phyloP scores from a whole-genome alignment of 1,140 invertebrate genomes.

The Plodia interpunctella region DNA sequence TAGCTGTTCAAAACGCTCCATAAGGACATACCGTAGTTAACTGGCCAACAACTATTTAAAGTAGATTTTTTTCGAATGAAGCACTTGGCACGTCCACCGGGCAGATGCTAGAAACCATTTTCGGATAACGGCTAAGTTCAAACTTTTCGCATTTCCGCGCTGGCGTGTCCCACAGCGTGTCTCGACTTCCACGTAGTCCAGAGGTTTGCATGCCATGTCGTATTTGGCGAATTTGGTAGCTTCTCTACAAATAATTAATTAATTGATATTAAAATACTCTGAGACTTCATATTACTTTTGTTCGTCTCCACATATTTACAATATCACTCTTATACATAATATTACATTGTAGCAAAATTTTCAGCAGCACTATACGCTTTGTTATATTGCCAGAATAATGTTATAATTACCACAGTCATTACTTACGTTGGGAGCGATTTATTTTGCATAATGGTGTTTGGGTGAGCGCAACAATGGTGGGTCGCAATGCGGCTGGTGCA shows the following conservation, averaged over 20 bases:
- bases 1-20: too few relatives aligned
- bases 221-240: constrained; percentile 35
- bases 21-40: constrained; percentile 8
- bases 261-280: too few relatives aligned
- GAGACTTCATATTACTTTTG: too few relatives aligned
- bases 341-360: constrained; percentile 1
- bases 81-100: constrained; percentile 35
- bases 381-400: constrained; percentile 25
- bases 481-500: constrained; percentile 36
- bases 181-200: constrained; percentile 22
- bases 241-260: too few relatives aligned
- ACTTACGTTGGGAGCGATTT: constrained; percentile 50
- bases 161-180: constrained; percentile 22
- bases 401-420: constrained; percentile 50
- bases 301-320: too few relatives aligned
- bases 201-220: constrained; percentile 17
- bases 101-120: constrained; percentile 39
- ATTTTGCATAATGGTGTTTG: constrained; percentile 57
- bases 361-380: background rate
- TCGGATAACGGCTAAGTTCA: constrained; percentile 40
- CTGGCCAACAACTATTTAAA: constrained; percentile 20
- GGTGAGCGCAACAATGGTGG: constrained; percentile 44
- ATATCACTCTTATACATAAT: constrained; percentile 12
- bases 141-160: constrained; percentile 49
- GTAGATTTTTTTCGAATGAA: constrained; percentile 29